Percentiles rank a stretch among this genome's conserved stretches.
Conservation (phyloP, 2,113 vertebrate species). For the Promerops cafer region DNA sequence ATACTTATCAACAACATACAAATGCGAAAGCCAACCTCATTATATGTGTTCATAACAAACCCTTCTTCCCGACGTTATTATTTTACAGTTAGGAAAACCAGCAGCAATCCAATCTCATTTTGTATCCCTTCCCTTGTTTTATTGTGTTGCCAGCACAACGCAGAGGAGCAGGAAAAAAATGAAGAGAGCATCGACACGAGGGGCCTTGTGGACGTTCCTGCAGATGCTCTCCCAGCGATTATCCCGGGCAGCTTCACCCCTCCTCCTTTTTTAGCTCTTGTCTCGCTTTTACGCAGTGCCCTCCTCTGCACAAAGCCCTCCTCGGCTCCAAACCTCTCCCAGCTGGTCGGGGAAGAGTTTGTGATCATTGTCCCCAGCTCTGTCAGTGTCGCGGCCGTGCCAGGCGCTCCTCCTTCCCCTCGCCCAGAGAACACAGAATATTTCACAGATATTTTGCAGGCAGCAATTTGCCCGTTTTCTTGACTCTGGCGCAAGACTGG, state of each 20-base stretch:
- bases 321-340: neutral
- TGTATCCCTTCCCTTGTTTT: neutral
- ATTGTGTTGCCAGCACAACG: neutral
- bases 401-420: neutral
- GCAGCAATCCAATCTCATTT: neutral
- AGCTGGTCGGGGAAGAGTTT: neutral
- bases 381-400: neutral
- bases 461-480: neutral
- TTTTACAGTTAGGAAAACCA: neutral
- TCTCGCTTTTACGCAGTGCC: neutral
- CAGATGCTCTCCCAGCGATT: neutral
- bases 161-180: neutral
- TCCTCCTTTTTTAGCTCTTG: neutral
- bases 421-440: neutral
- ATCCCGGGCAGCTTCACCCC: neutral
- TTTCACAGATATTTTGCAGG: neutral
- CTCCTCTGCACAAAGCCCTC: neutral
- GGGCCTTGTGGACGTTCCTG: neutral
- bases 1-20: too few species aligned
- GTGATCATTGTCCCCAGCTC: neutral
- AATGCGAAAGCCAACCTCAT: too few species aligned
- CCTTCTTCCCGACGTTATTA: neutral
- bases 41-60: too few species aligned
- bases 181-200: neutral
- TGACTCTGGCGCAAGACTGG: neutral